phyloP scores from a whole-genome alignment of 2,797 vertebrate species.

The Lates japonicus region DNA sequence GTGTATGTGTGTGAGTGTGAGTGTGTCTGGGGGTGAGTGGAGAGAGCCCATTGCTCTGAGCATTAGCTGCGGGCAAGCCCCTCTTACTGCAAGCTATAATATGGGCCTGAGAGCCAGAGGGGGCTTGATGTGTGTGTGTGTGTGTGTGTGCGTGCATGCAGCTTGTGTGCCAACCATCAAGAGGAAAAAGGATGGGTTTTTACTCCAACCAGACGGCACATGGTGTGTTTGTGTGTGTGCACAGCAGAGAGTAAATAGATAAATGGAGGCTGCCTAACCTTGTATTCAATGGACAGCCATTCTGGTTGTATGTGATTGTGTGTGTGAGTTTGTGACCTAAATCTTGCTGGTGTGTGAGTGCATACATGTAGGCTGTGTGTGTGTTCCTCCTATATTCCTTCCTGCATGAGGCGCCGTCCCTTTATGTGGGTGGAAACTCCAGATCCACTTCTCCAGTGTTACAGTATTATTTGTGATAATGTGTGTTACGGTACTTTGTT shows the following conservation, averaged over 20 bases:
- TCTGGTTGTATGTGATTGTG: conserved; percentile 53
- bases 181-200: conserved; percentile 41
- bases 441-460: conserved; percentile 64
- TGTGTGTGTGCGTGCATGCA: conserved; percentile 7
- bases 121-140: conserved; percentile 47
- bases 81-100: conserved; percentile 80
- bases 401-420: conserved; percentile 59
- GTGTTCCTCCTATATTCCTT: conserved; percentile 53
- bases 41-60: conserved; percentile 76
- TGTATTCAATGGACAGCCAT: conserved; percentile 55
- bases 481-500: conserved; percentile 58
- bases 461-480: conserved; percentile 69
- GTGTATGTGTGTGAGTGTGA: conserved; percentile 37
- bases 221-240: conserved; percentile 13
- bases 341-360: conserved; percentile 30
- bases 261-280: conserved; percentile 63
- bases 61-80: conserved; percentile 83
- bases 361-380: conserved; percentile 19
- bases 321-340: conserved; percentile 46
- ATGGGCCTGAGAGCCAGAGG: conserved; percentile 59
- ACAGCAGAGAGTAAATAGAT: conserved; percentile 47
- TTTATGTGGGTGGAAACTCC: conserved; percentile 65
- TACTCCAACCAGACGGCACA: conserved; percentile 38
- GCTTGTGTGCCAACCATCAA: conserved; percentile 24
- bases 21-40: conserved; percentile 10